Evolutionary conservation across 2,113 vertebrate genomes (phyloP), one percentile per base, ranked within the genome.

Genomic region (Nothocercus julius): DNA sequence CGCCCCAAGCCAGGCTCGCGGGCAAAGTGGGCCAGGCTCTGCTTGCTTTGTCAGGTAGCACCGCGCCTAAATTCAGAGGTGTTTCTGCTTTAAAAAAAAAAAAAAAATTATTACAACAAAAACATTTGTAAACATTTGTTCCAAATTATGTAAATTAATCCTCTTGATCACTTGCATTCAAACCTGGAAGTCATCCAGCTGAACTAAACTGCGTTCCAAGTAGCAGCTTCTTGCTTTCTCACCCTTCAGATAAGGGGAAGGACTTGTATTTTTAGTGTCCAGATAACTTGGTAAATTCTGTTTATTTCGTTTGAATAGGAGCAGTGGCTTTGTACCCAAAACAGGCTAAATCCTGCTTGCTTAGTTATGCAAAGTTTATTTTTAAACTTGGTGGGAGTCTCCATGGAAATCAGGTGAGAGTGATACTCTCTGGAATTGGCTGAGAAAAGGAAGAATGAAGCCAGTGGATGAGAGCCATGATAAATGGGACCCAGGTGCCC

Each of bases 241-340:
- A 8, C 49, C 63, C 69, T 61, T 32, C 13, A 42, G 27, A 10
- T 49, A 11, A 11, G 30, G 34, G n/a, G 49, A 7, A 20, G 69
- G 76, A 6, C 6, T 27, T 27, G 20, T 21, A 27, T 22, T 40
- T 49, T 32, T 28, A 6, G 40, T 44, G 66, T 22, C 28, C 14
- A 0, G 14, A 1, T 62, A 28, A 11, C 42, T 64, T 16, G 2
- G 19, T 8, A 32, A 7, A 10, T 56, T n/a, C 30, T 28, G 4
- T 11, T 72, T 32, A 8, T 36, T 63, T 28, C 54, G 25, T 25
- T 24, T 22, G 6, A 45, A 56, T 38, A 19, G 47, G 38, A 30
- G 42, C 6, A 9, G 59, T 22, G 59, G 11, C 30, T 62, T 68
- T 32, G 24, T 66, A 28, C 34, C 47, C 32, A 20, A 34, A 22